Evolutionary conservation across 2,113 vertebrate species (phyloP).

Genomic region (Odobenus rosmarus): DNA sequence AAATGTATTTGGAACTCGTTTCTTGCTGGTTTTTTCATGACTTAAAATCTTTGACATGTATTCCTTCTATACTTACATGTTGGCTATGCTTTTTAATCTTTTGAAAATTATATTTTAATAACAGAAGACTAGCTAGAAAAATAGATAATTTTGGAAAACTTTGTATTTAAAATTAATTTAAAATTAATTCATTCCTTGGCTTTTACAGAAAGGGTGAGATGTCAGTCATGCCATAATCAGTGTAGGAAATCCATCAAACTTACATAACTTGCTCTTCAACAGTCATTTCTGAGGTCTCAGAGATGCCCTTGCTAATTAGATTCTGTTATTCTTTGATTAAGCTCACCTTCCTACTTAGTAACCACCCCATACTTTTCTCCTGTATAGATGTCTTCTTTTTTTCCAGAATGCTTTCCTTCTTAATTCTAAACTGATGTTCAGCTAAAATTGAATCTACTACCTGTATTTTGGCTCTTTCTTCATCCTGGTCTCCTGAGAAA

Average conservation of each 20-base stretch:
- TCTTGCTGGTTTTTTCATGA: background rate
- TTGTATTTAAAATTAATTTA: background rate
- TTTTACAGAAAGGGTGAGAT: background rate
- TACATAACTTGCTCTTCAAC: background rate
- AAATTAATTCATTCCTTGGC: background rate
- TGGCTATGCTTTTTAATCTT: background rate
- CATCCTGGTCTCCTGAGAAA: background rate
- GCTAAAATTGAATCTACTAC: background rate
- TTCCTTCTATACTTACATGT: background rate
- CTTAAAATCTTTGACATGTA: background rate
- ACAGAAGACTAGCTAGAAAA: background rate
- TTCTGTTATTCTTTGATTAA: background rate
- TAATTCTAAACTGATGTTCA: background rate
- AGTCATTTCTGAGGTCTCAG: background rate
- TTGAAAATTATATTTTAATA: slow-evolving; percentile 23
- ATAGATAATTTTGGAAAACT: background rate
- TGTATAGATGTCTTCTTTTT: background rate
- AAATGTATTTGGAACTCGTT: background rate
- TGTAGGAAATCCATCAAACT: background rate
- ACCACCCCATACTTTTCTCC: background rate
- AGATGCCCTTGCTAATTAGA: background rate
- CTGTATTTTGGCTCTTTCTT: background rate
- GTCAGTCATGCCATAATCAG: fast-evolving
- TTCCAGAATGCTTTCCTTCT: background rate
- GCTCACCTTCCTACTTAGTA: background rate